These are phyloP conservation scores for Eilema griseolum DNA, from an alignment of 2,888 invertebrate species.

Conservation along the genomic window DNA sequence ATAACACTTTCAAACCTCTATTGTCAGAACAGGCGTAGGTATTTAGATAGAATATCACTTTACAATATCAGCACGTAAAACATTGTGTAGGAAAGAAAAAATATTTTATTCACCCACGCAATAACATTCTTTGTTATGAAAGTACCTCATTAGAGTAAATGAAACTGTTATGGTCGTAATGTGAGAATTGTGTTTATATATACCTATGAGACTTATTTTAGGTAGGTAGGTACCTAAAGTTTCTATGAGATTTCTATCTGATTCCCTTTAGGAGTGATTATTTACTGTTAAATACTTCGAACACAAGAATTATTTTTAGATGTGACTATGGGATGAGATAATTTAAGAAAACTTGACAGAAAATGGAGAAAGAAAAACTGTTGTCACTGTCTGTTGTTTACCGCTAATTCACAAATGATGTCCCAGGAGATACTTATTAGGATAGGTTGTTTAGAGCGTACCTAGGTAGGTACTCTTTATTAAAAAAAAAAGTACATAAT, in stretches of 20 bases:
- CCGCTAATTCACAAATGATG: no score
- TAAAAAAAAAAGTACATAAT: no score
- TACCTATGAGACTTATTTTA: neutral
- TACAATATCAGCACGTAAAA: slow-evolving; percentile 20
- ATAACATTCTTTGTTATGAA: slow-evolving; percentile 61
- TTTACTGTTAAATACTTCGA: neutral
- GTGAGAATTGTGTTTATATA: slow-evolving; percentile 45
- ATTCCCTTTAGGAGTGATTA: neutral
- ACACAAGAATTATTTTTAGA: neutral
- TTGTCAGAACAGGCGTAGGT: neutral
- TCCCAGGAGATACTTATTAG: no score
- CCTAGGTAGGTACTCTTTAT: no score
- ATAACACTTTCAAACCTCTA: neutral
- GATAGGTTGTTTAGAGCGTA: no score
- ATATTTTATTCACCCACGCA: slow-evolving; percentile 49
- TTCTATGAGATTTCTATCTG: neutral
- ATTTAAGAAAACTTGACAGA: no score
- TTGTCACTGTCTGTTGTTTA: no score
- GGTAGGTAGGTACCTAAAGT: no score
- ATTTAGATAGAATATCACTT: slow-evolving; percentile 5
- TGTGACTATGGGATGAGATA: neutral
- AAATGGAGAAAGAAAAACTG: no score
- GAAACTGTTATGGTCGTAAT: slow-evolving; percentile 49
- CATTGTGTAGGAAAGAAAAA: slow-evolving; percentile 33
- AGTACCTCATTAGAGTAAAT: slow-evolving; percentile 60